These are phyloP conservation scores for Peromyscus melanophrys DNA, from an alignment of 2,797 vertebrate genomes.

Conservation along the genomic window DNA sequence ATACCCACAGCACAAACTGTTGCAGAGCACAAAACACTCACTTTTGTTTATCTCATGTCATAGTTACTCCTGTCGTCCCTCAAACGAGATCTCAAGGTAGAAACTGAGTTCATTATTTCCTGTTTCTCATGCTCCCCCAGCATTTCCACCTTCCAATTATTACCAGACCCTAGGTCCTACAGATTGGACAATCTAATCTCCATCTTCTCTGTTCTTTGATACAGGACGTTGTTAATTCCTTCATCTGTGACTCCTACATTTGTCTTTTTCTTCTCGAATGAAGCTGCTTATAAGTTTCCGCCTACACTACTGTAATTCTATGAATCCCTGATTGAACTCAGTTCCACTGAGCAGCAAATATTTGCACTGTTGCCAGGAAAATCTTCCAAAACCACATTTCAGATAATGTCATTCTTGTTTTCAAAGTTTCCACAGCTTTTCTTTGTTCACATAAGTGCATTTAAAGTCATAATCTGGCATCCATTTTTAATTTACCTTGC, in stretches of 20 bases:
- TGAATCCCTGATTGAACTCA: neutral
- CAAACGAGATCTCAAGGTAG: neutral
- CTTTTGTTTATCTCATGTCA: conserved; percentile 53
- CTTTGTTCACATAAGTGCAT: conserved; percentile 16
- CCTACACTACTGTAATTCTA: neutral
- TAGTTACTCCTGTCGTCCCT: neutral
- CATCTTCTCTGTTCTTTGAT: neutral
- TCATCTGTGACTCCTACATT: neutral
- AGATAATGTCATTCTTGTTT: conserved; percentile 51
- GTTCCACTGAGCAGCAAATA: conserved; percentile 5
- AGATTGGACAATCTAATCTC: neutral
- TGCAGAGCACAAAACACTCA: conserved; percentile 53
- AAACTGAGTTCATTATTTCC: neutral
- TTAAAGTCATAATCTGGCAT: neutral
- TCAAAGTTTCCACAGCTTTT: conserved; percentile 22
- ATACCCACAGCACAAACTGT: conserved; percentile 50
- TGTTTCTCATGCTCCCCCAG: neutral
- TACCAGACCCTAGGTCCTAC: neutral
- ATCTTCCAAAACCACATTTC: conserved; percentile 52
- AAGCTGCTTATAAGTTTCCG: neutral
- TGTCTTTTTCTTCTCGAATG: neutral
- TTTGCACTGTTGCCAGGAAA: neutral
- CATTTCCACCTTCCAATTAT: neutral
- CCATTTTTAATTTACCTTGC: neutral
- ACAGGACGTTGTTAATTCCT: neutral